Conservation (phyloP, 2,113 vertebrate genomes). For the Mionectes macconnelli region DNA sequence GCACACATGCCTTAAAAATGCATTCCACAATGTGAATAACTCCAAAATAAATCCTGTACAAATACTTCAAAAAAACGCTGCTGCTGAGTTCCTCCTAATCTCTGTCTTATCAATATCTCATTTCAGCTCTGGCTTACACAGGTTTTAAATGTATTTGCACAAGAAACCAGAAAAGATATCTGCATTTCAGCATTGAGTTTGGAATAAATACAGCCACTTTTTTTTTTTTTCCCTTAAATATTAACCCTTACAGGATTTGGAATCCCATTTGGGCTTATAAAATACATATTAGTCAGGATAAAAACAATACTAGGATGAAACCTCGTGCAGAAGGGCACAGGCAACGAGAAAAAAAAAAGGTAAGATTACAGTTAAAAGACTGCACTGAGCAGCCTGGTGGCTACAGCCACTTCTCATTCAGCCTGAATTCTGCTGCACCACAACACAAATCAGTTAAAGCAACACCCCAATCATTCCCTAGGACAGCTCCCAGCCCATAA, state of each 20-base stretch:
- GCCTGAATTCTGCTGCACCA: conserved; percentile 5
- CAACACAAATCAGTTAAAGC: neutral
- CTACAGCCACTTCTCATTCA: neutral
- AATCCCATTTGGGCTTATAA: neutral
- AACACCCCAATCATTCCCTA: neutral
- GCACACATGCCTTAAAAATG: neutral
- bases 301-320: neutral
- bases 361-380: neutral
- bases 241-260: neutral
- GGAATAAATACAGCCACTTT: neutral
- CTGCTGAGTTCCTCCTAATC: neutral
- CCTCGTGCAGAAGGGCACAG: neutral
- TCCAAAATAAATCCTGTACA: neutral
- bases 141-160: neutral
- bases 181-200: neutral
- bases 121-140: neutral
- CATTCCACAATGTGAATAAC: neutral
- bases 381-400: neutral
- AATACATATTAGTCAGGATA: neutral
- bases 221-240: neutral
- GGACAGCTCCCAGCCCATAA: neutral
- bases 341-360: neutral
- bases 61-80: neutral
- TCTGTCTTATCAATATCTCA: neutral
- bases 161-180: neutral